Evolutionary conservation across 2,113 vertebrate genomes (phyloP), one percentile per base, ranked within the genome.

Genomic region (Oncorhynchus masou): DNA sequence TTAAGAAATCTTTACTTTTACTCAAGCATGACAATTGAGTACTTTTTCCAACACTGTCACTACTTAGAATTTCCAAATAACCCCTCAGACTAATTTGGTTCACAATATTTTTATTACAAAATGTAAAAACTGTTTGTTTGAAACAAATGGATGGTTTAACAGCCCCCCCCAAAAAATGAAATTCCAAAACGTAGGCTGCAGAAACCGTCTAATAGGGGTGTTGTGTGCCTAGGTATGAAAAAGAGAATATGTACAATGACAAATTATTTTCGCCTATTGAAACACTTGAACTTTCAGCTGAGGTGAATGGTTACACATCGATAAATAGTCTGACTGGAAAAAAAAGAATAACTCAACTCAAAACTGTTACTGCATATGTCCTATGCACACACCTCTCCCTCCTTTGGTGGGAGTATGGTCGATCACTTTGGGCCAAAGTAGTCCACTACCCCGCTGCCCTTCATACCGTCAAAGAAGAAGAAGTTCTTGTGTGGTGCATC

Each of bases 381-480:
- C 25, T 16, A 54, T 4, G 51, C 51, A 54, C 51, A 54, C 51
- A 54, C 16, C 16, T 54, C 13, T 54, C 15, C 51, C 49, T 54
- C 15, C 49, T 54, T 5, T 19, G 20, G 15, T 29, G 66, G 1
- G 45, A 20, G 1, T 24, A 22, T 25, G 31, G 6, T 25, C 31
- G 25, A 64, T 95, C 86, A 96, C 79, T 94, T 92, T 6, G 90
- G 86, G 48, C 95, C 95, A 1, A 98, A 92, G 83, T 91, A 93
- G 81, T 98, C 96, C 11, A 98, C 95, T 7, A 96, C 71, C 0
- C 96, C 96, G 0, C 82, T 96, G 24, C 97, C 95, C 87, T 94
- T 96, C 66, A 94, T 91, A 12, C 95, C 96, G 0, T 98, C 95
- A 0, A 98, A 98, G 89, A 98, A 98, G 92, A 98, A 98, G 91